Evolutionary conservation across 2,113 vertebrate species (phyloP).

Genomic region (Hippocampus barbouri): DNA sequence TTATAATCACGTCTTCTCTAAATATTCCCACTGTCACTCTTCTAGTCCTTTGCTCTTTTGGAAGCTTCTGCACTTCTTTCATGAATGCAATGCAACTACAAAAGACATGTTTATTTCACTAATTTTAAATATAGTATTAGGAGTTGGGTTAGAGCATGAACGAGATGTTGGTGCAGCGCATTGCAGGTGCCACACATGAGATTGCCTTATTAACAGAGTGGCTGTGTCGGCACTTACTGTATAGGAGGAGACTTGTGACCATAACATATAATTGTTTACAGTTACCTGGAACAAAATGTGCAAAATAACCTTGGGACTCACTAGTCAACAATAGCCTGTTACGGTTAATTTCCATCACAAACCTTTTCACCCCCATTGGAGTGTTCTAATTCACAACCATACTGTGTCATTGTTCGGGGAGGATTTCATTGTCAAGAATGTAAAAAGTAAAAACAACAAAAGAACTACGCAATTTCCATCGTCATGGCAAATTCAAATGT

Average conservation of each 20-base stretch:
- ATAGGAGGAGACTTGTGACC: background rate
- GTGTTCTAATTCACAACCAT: slow-evolving; percentile 5
- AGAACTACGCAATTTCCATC: background rate
- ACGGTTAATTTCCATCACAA: slow-evolving; percentile 20
- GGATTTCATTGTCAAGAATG: background rate
- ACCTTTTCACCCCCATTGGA: slow-evolving; percentile 30
- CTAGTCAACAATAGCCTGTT: background rate
- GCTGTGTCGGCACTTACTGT: background rate
- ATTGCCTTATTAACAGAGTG: background rate
- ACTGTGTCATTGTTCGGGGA: background rate
- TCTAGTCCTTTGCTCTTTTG: background rate
- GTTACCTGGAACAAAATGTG: background rate
- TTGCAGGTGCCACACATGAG: background rate
- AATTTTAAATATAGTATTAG: background rate
- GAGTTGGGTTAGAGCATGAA: background rate
- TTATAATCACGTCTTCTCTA: too few relatives aligned
- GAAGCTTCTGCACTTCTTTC: background rate
- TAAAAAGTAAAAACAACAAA: background rate
- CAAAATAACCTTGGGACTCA: background rate
- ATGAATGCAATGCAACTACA: background rate
- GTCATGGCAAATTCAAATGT: background rate
- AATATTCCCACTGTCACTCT: too few relatives aligned
- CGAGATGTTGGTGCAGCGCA: background rate
- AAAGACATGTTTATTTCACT: background rate
- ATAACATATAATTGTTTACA: background rate